phyloP scores from a whole-genome alignment of 2,113 vertebrate species.

The Ovis aries region DNA sequence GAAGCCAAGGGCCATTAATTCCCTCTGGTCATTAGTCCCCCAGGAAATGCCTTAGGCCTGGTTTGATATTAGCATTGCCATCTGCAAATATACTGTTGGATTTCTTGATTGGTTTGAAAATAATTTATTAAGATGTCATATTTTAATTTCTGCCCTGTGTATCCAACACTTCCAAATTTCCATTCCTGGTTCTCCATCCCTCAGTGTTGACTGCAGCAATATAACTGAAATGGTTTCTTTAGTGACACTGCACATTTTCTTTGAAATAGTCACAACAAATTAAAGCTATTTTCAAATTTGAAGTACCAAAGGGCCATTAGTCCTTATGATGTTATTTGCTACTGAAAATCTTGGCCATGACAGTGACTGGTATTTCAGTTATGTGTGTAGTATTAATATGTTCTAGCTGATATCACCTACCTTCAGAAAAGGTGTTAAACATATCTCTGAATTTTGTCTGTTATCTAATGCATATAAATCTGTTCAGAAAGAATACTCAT shows the following conservation, averaged over 20 bases:
- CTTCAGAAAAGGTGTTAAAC: not conserved
- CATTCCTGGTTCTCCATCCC: not conserved
- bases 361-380: not conserved
- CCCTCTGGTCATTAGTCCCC: conserved; percentile 33
- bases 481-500: not conserved
- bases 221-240: conserved; percentile 38
- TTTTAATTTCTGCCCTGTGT: conserved; percentile 51
- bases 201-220: not conserved
- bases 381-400: not conserved
- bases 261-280: conserved; percentile 33
- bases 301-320: not conserved
- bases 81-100: conserved; percentile 57
- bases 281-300: not conserved
- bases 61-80: not conserved
- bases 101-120: conserved; percentile 62
- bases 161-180: conserved; percentile 53
- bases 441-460: not conserved
- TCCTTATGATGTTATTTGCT: not conserved
- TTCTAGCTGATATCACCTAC: not conserved
- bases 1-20: conserved; percentile 48
- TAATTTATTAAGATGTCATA: conserved; percentile 64
- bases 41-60: not conserved
- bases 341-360: not conserved
- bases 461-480: not conserved
- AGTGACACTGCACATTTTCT: not conserved